These are phyloP conservation scores for Camponotus floridanus DNA, from an alignment of 1,140 invertebrate species.

Conservation along the genomic window DNA sequence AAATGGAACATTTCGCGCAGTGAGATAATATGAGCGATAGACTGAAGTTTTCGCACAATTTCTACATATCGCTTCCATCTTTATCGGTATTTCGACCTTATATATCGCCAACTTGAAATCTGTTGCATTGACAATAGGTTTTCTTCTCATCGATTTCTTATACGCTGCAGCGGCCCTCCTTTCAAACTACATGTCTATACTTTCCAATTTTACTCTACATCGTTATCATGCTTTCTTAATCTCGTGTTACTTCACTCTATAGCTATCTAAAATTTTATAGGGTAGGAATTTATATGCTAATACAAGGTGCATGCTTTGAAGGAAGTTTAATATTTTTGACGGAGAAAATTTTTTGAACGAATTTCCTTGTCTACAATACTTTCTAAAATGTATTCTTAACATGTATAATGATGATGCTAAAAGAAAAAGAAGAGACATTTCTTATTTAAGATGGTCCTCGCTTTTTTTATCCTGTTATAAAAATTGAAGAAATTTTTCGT, in stretches of 20 bases:
- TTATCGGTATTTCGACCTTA: background rate
- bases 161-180: background rate
- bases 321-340: background rate
- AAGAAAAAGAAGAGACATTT: background rate
- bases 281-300: background rate
- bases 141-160: background rate
- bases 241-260: background rate
- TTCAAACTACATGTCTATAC: background rate
- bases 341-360: background rate
- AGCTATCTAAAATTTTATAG: background rate
- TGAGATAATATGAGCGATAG: background rate
- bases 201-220: background rate
- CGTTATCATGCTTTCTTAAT: background rate
- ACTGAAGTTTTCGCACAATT: background rate
- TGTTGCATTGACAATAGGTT: constrained; percentile 9
- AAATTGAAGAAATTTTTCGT: background rate
- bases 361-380: background rate
- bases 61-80: background rate
- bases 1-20: background rate
- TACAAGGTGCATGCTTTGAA: background rate
- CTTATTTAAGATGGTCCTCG: background rate
- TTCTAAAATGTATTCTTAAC: background rate
- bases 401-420: background rate
- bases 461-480: background rate
- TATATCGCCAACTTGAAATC: background rate